Conservation (phyloP, 2,888 invertebrate species). For the Piscicola geometra region DNA sequence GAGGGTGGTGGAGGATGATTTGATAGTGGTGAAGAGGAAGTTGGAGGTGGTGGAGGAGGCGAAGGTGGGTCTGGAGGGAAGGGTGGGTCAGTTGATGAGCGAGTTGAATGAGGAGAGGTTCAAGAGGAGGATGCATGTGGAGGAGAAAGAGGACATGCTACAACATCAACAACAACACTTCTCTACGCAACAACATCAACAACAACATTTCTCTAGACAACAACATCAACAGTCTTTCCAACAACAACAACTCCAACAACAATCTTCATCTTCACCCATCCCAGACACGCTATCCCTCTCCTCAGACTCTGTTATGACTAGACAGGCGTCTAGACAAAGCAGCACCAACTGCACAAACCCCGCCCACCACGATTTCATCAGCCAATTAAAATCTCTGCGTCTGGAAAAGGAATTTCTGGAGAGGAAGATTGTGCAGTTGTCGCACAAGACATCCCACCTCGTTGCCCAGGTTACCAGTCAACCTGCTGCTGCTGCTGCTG, state of each 20-base stretch:
- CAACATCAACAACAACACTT: too few species aligned
- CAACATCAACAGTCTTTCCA: not conserved
- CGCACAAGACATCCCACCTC: too few species aligned
- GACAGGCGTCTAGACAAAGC: too few species aligned
- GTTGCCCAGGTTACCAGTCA: too few species aligned
- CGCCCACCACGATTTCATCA: not conserved
- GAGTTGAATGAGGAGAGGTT: slow-evolving; percentile 15
- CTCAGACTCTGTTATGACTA: too few species aligned
- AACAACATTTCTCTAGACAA: too few species aligned
- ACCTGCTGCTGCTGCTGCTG: too few species aligned
- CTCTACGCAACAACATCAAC: too few species aligned
- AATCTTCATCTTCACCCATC: not conserved
- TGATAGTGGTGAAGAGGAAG: slow-evolving; percentile 30
- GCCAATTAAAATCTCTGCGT: not conserved
- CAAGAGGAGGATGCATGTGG: not conserved
- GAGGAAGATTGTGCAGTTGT: too few species aligned
- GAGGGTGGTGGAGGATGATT: too few species aligned
- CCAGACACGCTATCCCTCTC: not conserved
- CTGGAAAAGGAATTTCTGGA: too few species aligned
- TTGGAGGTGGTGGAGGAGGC: slow-evolving; percentile 28
- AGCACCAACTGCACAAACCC: not conserved
- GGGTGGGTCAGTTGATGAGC: slow-evolving; percentile 10
- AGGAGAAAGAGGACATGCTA: slow-evolving; percentile 6
- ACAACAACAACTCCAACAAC: not conserved
- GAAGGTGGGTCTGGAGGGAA: slow-evolving; percentile 40